Base-by-base conservation (phyloP, 1,140 invertebrate species). In the Achroia grisella region DNA sequence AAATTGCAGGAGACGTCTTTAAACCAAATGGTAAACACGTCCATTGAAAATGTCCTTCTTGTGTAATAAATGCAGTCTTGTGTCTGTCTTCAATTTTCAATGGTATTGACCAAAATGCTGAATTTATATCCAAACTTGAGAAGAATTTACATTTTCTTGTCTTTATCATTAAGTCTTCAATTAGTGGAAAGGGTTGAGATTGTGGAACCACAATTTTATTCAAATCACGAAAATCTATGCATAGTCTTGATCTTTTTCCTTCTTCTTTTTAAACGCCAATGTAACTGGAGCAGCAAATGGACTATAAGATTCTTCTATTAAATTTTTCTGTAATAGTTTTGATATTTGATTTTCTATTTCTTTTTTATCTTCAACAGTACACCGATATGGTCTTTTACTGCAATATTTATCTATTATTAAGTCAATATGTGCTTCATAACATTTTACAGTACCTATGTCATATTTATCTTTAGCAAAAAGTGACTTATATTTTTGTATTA, bases 101-200 rank as follows among this genome's bases (percentile, higher is more conserved):
- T 8, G 63, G 63, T 15, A 71, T 65, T 13, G 61, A 61, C 63
- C 62, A 71, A 55, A 69, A 71, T 14, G 69, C 72, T 12, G 60
- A 68, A 56, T 67, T 69, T 34, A 76, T 59, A 39, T 75, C 67
- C 9, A 72, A 45, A n/a, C 39, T 61, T 13, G 52, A 33, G 34
- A 49, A 55, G 33, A 14, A 46, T 28, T 42, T 46, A 35, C 40
- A 69, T 27, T 69, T 52, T 37, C 52, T 52, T 28, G 66, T 60
- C 42, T 61, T 68, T 32, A 48, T 30, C 31, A 66, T 39, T 27
- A 72, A 37, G 32, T 72, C 62, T 11, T 71, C 68, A 28, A 68
- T 36, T 17, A 39, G n/a, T 5, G 37, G 42, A 27, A 44, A 44
- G 2, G 42, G 42, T 35, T 44, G 42, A 10, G 42, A 10, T 43